phyloP scores from a whole-genome alignment of 2,113 vertebrate species.

The Trochalopteron elliotii region DNA sequence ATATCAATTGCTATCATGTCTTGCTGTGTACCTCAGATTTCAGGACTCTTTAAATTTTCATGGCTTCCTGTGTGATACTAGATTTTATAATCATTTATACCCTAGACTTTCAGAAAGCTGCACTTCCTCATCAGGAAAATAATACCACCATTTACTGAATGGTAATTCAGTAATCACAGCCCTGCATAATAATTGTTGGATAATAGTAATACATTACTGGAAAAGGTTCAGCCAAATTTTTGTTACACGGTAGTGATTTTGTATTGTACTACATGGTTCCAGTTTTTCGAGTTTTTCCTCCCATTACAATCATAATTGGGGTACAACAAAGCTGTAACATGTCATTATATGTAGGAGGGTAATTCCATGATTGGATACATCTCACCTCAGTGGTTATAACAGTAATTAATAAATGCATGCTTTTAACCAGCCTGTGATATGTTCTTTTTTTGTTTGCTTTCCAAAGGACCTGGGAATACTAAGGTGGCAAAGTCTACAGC shows the following conservation, averaged over 20 bases:
- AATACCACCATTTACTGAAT: neutral
- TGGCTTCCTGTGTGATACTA: neutral
- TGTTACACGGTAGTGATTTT: neutral
- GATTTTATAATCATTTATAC: neutral
- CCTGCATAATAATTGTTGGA: neutral
- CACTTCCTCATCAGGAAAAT: neutral
- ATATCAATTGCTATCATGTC: neutral
- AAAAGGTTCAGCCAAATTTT: neutral
- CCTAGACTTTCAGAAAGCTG: neutral
- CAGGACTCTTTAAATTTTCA: neutral
- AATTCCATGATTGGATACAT: neutral
- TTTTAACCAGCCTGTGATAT: neutral
- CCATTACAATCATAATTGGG: neutral
- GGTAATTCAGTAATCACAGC: neutral
- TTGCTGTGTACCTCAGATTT: neutral
- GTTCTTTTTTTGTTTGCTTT: slow-evolving; percentile 10
- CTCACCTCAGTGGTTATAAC: neutral
- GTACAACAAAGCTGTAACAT: neutral
- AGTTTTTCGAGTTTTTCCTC: neutral
- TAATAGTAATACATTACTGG: neutral
- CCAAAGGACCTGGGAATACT: slow-evolving; percentile 78
- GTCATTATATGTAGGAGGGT: neutral
- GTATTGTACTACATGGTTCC: neutral
- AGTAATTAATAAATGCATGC: neutral
- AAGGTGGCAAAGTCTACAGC: slow-evolving; percentile 78